phyloP scores from a whole-genome alignment of 2,113 vertebrate genomes.

The Mormyrus lacerda region DNA sequence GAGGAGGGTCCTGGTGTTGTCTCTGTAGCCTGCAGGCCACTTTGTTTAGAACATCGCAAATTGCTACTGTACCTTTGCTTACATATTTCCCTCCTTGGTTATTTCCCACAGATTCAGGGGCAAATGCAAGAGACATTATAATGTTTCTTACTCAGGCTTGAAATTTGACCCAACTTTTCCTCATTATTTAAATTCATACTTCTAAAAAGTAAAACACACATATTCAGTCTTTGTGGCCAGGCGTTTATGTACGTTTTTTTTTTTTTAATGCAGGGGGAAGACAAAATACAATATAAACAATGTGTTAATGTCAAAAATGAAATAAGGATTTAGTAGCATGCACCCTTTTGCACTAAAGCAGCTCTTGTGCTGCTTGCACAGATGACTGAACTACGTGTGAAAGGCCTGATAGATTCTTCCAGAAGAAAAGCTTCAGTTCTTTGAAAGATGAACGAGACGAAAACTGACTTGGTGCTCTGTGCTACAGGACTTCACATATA shows the following conservation, averaged over 20 bases:
- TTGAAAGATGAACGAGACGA: not conserved
- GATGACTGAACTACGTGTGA: not conserved
- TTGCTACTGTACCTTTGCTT: not conserved
- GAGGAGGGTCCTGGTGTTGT: not conserved
- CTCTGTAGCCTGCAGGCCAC: not conserved
- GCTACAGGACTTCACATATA: not conserved
- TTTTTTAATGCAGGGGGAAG: not conserved
- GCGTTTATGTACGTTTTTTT: not conserved
- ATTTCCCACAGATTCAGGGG: not conserved
- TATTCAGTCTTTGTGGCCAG: not conserved
- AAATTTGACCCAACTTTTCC: not conserved
- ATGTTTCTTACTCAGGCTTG: not conserved
- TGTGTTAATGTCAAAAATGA: not conserved
- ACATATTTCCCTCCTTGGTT: not conserved
- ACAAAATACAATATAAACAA: not conserved
- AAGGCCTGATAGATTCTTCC: not conserved
- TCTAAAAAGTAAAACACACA: not conserved
- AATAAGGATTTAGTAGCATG: not conserved
- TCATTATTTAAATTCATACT: not conserved
- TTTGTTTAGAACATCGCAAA: slow-evolving; percentile 6
- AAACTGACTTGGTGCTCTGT: not conserved
- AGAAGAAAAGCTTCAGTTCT: not conserved
- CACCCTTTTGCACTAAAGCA: not conserved
- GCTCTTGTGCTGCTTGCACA: not conserved
- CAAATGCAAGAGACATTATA: not conserved